Base-by-base conservation (phyloP, 2,888 invertebrate genomes). In the Dascillus cervinus region DNA sequence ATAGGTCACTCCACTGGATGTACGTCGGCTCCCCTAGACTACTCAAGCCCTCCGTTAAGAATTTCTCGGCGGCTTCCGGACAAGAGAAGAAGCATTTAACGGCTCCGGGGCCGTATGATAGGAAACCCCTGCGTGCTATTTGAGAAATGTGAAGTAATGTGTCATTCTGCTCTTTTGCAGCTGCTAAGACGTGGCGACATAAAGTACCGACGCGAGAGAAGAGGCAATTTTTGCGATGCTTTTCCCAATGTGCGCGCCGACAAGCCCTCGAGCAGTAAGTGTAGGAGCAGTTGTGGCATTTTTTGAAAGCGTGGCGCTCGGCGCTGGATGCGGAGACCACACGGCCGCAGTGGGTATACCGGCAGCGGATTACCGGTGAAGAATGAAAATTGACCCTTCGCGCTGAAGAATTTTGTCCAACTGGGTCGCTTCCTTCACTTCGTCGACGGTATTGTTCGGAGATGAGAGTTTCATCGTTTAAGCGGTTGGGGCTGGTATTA, bases 271-370 rank as follows among this genome's bases (percentile, higher is more conserved):
- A 88, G 67, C 96, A 96, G 67, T 96, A 96, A 55, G 86, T 79
- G 56, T 91, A 89, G 47, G 87, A 84, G 69, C 96, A 96, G 64
- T 95, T 94, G 69, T 92, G 92, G 65, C 91, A 92, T 50, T 85
- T 86, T 64, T 94, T 92, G 71, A 82, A 95, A 51, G 76, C 75
- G 49, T 78, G 73, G 47, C 85, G 80, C 38, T 94, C 94, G 49
- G 88, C 83, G 36, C 75, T 70, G 33, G 83, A 63, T 2, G 37
- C 22, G 3, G 41, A 37, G 10, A 40, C 37, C 12, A 34, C 31
- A 8, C 31, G 29, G 15, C 36, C 32, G 12, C 40, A 40, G n/a
- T 39, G 38, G 3, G 42, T 31, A 32, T 48, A 45, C 1, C 46
- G 43, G 33, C 48, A 48, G 15, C 46, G 49, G 62, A 75, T 37